Base-by-base conservation (phyloP, 2,888 invertebrate species). In the Lepidocyrtoides sp. region DNA sequence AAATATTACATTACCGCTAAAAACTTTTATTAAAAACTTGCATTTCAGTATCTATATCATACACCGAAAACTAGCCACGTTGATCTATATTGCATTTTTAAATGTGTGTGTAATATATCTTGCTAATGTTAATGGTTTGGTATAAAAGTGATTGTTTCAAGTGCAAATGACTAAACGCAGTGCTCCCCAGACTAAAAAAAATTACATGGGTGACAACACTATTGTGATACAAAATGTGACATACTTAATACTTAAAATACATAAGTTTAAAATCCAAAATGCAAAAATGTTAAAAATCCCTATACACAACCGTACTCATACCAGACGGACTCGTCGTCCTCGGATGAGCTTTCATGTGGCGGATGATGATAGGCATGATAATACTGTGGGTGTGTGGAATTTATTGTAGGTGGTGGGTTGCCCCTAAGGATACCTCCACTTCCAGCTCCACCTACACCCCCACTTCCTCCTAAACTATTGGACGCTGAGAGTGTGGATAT, bases 271-370 rank as follows among this genome's bases (percentile, higher is more conserved):
- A 51, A 23, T 8, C 12, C 41, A n/a, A n/a, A n/a, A n/a, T n/a
- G n/a, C n/a, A n/a, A n/a, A n/a, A n/a, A n/a, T n/a, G n/a, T n/a
- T n/a, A n/a, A n/a, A n/a, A n/a, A 23, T 79, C 26, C n/a, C 91
- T 92, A 94, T 14, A 94, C 94, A 75, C 94, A 94, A 4, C 94
- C 94, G 84, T 94, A 94, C 44, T 94, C 94, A 63, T 93, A 94
- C 94, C 94, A 94, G 0, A 93, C 91, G 3, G 94, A 93, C 29
- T 93, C 94, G 63, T 94, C 94, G 77, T 94, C 94, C 83, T 94
- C 94, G 0, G 93, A 93, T 32, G 93, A 92, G 72, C 91, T 93
- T 51, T 92, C 92, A 20, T 69, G 89, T 5, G 89, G 89, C 26
- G 44, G 77, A 32, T 5, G 60, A 41, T 77, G 81, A 83, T 89